Percentiles rank a stretch among this genome's conserved stretches.
Evolutionary conservation across 2,113 vertebrate species (phyloP).

Genomic region (Choloepus hoffmanni): DNA sequence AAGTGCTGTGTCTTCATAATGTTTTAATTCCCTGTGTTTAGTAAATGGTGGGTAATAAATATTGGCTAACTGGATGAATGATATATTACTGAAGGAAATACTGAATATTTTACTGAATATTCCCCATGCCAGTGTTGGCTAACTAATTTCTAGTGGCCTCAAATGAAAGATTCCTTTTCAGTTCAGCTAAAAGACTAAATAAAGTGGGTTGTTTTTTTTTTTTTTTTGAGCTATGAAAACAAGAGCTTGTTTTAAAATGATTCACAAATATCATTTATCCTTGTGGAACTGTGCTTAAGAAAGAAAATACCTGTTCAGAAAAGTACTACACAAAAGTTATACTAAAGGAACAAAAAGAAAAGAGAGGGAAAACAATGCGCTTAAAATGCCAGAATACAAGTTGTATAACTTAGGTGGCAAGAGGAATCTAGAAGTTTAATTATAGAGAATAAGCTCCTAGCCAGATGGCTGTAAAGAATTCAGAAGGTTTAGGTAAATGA

Average conservation of each 20-base stretch:
- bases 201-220: not conserved
- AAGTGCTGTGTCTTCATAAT: not conserved
- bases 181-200: not conserved
- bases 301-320: constrained; percentile 22
- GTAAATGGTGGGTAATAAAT: not conserved
- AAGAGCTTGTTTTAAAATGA: constrained; percentile 31
- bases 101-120: constrained; percentile 38
- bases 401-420: not conserved
- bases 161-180: not conserved
- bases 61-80: not conserved
- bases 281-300: constrained; percentile 37
- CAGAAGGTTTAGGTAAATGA: constrained; percentile 14
- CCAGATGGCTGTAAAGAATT: constrained; percentile 24
- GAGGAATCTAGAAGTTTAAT: constrained; percentile 16
- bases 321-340: not conserved
- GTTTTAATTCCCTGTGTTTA: constrained; percentile 13
- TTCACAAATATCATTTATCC: constrained; percentile 4
- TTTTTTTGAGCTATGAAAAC: not conserved
- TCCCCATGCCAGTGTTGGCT: constrained; percentile 31
- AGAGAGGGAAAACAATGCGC: not conserved
- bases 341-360: constrained; percentile 25
- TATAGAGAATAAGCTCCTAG: constrained; percentile 33
- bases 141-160: constrained; percentile 4
- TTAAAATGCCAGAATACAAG: constrained; percentile 33
- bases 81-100: not conserved